A percentile compares a stretch with the other conserved stretches of the same genome.
phyloP scores from a whole-genome alignment of 2,797 vertebrate species.

The Geotrypetes seraphini region DNA sequence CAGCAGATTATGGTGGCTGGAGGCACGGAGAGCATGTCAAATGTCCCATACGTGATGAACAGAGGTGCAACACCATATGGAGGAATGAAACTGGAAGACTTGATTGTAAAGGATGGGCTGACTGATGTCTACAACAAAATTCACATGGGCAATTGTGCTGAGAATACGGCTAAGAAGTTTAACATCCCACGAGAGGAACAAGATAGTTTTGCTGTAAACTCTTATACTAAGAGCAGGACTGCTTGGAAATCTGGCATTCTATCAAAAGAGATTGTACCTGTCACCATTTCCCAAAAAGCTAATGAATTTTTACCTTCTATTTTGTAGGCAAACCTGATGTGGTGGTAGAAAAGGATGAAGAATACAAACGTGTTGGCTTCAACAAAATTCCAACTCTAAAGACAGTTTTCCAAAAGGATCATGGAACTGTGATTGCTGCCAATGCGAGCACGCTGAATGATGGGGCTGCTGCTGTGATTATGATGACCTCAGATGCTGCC shows the following conservation, averaged over 20 bases:
- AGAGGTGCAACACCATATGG: slow-evolving; percentile 82
- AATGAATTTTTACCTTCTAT: too few species aligned
- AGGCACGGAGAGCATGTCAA: slow-evolving; percentile 98
- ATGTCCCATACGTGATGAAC: slow-evolving; percentile 85
- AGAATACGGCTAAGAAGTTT: slow-evolving; percentile 85
- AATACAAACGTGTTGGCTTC: slow-evolving; percentile 91
- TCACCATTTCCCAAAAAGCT: slow-evolving; percentile 79
- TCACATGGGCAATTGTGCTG: slow-evolving; percentile 96
- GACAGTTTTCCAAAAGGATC: slow-evolving; percentile 90
- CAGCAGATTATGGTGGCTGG: slow-evolving; percentile 99
- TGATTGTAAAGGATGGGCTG: slow-evolving; percentile 94
- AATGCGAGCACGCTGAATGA: slow-evolving; percentile 94
- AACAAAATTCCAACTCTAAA: slow-evolving; percentile 88
- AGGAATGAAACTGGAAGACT: slow-evolving; percentile 82
- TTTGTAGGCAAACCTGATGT: slow-evolving; percentile 80
- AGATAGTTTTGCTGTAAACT: slow-evolving; percentile 76
- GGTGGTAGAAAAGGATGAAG: slow-evolving; percentile 89
- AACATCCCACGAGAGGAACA: slow-evolving; percentile 79
- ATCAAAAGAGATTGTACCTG: slow-evolving; percentile 76
- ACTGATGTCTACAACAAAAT: slow-evolving; percentile 96
- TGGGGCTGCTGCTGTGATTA: slow-evolving; percentile 83
- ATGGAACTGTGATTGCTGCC: slow-evolving; percentile 91
- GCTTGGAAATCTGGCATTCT: slow-evolving; percentile 75
- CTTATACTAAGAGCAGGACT: slow-evolving; percentile 80
- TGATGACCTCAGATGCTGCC: slow-evolving; percentile 85